A percentile compares a stretch with the other conserved stretches of the same genome.
Evolutionary conservation across 2,888 invertebrate genomes (phyloP).

Genomic region (Latrodectus elegans): DNA sequence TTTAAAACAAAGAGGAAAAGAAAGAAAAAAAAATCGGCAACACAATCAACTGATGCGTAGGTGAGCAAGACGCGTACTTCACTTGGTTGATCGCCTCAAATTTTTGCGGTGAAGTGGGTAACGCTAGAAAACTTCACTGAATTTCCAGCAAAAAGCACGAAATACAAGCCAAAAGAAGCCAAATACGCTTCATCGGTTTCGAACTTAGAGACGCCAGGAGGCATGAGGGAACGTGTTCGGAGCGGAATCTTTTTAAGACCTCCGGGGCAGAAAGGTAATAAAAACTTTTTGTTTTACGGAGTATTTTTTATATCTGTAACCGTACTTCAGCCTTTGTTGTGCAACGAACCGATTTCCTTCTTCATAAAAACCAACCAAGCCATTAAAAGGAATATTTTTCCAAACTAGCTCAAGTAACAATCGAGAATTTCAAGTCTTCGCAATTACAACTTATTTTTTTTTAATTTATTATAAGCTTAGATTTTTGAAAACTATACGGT

Average conservation of each 20-base stretch:
- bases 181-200: conserved; percentile 5
- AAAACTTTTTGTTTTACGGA: neutral
- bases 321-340: too few relatives aligned
- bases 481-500: too few relatives aligned
- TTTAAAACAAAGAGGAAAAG: conserved; percentile 1
- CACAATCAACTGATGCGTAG: neutral
- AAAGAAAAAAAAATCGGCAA: neutral
- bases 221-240: neutral
- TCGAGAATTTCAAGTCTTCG: too few relatives aligned
- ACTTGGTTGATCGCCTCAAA: conserved; percentile 29
- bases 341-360: neutral
- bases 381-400: neutral
- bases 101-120: conserved; percentile 43
- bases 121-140: neutral
- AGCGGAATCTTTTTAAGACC: neutral
- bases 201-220: neutral
- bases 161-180: neutral
- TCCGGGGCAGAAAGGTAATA: neutral
- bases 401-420: too few relatives aligned
- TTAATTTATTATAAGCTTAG: too few relatives aligned
- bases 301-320: too few relatives aligned
- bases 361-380: neutral
- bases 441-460: too few relatives aligned
- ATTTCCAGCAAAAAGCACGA: neutral
- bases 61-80: conserved; percentile 13